Conservation (phyloP, 2,797 vertebrate species). For the Schizothorax lantsangensis region DNA sequence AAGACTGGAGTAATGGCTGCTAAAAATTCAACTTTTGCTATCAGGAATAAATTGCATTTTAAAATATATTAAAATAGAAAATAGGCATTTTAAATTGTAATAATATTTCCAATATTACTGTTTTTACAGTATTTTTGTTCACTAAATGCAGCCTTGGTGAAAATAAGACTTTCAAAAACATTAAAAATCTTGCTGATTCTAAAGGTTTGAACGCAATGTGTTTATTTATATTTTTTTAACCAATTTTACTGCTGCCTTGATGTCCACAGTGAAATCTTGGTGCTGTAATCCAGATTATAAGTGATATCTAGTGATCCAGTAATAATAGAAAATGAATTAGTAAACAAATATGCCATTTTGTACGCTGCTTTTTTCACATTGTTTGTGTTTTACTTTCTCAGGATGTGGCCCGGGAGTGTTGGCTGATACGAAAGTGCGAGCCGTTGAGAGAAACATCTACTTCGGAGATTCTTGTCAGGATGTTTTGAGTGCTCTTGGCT, state of each 20-base stretch:
- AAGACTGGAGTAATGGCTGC: neutral
- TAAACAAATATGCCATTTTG: neutral
- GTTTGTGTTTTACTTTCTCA: conserved; percentile 64
- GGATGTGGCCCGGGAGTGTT: conserved; percentile 89
- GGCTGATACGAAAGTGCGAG: conserved; percentile 92
- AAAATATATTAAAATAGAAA: neutral
- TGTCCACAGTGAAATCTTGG: neutral
- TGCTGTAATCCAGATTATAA: neutral
- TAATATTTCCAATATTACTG: neutral
- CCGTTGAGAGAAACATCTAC: conserved; percentile 90
- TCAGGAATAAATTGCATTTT: neutral
- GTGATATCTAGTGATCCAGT: neutral
- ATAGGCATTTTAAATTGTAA: neutral
- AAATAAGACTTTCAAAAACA: neutral
- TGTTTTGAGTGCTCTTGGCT: conserved; percentile 92
- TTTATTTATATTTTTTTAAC: neutral
- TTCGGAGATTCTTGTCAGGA: conserved; percentile 98
- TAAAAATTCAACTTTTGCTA: neutral
- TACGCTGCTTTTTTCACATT: neutral
- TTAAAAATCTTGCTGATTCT: too few species aligned
- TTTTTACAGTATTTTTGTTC: neutral
- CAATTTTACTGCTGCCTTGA: neutral
- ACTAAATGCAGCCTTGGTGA: neutral
- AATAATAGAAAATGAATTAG: neutral
- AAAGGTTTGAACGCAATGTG: neutral